Evolutionary conservation across 2,113 vertebrate genomes (phyloP), one percentile per base, ranked within the genome.

Genomic region (Hirundichthys speculiger): DNA sequence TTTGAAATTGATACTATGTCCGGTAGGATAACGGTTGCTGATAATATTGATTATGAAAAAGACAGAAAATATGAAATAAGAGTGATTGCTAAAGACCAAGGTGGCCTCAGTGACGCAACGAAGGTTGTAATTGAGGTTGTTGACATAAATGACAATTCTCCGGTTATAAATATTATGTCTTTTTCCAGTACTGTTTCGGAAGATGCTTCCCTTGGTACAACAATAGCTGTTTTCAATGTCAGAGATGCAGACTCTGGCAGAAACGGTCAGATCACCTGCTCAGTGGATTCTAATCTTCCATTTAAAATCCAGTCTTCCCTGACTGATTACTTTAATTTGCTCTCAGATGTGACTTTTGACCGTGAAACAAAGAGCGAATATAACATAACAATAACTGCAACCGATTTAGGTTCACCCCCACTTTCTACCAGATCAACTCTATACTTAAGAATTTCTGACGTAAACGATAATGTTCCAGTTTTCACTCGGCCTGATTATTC

Each of bases 131-230:
- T 91, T 22, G 87, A 90, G 2, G 71, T 91, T 10, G 7, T 20
- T 5, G 90, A 91, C 16, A 14, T 84, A 0, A 91, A 91, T 73
- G 90, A 91, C 49, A 89, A 91, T 39, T 21, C 52, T 0, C 89
- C 90, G 0, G 48, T 66, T 2, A 86, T 91, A 9, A 87, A 47
- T 59, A 34, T 89, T 0, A 90, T 86, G 86, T 90, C 89, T 1
- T 85, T 87, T 12, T 82, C 83, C 0, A 83, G 40, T 13, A 18
- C 51, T 0, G 51, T 91, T 3, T 72, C 80, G 9, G 90, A 91
- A 54, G 84, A 88, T 51, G 42, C 64, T 1, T 47, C 70, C 21
- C 15, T 48, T 0, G 87, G 80, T 2, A 85, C 87, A 1, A 86
- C 84, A 11, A 64, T 90, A 24, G 90, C 79, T 42, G 65, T 91